Evolutionary conservation across 2,888 invertebrate species (phyloP), one percentile per base, ranked within the genome.

Genomic region (Eupeodes luniger): DNA sequence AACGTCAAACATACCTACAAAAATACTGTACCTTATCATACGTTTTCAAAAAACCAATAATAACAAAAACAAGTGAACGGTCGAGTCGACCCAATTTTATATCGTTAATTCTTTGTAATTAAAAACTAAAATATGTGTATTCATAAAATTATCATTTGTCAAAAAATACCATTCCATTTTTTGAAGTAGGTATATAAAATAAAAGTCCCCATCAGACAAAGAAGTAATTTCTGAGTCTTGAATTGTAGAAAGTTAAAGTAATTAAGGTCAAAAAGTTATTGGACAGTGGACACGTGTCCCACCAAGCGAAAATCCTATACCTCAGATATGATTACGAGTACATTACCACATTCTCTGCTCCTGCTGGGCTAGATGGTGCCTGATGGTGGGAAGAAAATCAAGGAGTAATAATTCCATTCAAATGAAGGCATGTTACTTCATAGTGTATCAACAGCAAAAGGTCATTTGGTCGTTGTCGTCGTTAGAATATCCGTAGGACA

Each of bases 281-380:
- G 85, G 77, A 85, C 88, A 88, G 84, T 62, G 77, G 77, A 81
- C 88, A 88, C 88, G 85, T 85, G 85, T 69, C 85, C 53, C 36
- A 59, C 12, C 62, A n/a, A 11, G 51, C 81, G 19, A 79, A 81
- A 69, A 55, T 16, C 64, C 67, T n/a, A n/a, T 51, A 64, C 16
- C 69, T 69, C 12, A 64, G 79, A 78, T 84, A 87, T 87, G 79
- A 83, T 72, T 80, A 83, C 59, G 79, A 83, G 66, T 80, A 83
- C 59, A 57, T 62, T 64, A 66, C n/a, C 27, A 49, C 69, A 27
- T 27, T 44, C 53, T 55, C 16, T 55, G 27, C 11, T 64, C 40
- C 16, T 55, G 27, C 11, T 64, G 27, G 27, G 27, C 27, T 27
- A 27, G 27, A 27, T 27, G 27, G 27, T 27, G 27, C 1, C 27